Evolutionary conservation across 2,797 vertebrate species (phyloP).

Genomic region (Sparidentex hasta): DNA sequence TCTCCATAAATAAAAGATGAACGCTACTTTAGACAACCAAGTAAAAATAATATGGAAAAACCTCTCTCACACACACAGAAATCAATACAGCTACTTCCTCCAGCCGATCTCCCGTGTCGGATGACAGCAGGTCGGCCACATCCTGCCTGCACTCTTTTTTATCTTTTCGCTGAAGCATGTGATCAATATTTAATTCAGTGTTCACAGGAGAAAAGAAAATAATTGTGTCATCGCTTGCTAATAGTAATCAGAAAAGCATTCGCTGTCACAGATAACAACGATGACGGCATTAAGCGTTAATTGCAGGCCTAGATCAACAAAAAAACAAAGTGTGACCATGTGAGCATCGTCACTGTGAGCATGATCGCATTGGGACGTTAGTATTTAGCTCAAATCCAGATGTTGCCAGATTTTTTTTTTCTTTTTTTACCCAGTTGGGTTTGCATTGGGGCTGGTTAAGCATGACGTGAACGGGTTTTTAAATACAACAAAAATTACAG

Average conservation of each 20-base stretch:
- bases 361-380: too few relatives aligned
- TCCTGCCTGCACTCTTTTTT: constrained; percentile 38
- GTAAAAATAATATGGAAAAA: background rate
- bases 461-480: too few relatives aligned
- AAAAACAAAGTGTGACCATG: too few relatives aligned
- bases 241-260: background rate
- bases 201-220: background rate
- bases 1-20: too few relatives aligned
- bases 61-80: too few relatives aligned
- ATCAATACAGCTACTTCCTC: constrained; percentile 53
- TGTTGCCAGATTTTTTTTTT: too few relatives aligned
- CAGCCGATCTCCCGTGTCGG: constrained; percentile 51
- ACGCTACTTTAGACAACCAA: too few relatives aligned
- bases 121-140: constrained; percentile 56
- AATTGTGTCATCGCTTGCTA: background rate
- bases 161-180: background rate
- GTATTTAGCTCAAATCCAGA: too few relatives aligned
- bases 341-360: too few relatives aligned
- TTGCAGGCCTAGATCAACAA: background rate
- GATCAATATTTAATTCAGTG: constrained; percentile 32
- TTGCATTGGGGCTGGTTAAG: too few relatives aligned
- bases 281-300: background rate
- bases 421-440: too few relatives aligned
- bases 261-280: background rate
- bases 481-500: too few relatives aligned